Evolutionary conservation across 2,888 invertebrate genomes (phyloP).

Genomic region (Pimpla rufipes): DNA sequence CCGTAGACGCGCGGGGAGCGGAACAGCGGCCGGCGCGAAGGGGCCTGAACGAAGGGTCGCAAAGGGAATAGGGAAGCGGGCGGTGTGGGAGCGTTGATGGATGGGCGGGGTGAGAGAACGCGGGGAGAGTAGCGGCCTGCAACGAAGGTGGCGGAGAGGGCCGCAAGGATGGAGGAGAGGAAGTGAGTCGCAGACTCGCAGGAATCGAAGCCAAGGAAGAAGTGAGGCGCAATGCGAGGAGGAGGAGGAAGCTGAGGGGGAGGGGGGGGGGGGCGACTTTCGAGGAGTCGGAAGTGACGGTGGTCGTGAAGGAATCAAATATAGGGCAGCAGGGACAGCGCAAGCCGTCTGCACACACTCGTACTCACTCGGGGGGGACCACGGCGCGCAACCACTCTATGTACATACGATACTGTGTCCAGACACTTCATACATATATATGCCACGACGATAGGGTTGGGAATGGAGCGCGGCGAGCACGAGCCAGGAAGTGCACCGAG

Average conservation of each 20-base stretch:
- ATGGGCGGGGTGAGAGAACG: conserved; percentile 44
- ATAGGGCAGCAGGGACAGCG: conserved; percentile 57
- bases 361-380: conserved; percentile 45
- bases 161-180: conserved; percentile 45
- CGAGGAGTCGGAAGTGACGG: conserved; percentile 66
- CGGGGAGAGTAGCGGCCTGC: conserved; percentile 36
- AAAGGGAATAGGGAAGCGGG: conserved; percentile 51
- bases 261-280: conserved; percentile 31
- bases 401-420: conserved; percentile 40
- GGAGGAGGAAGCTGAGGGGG: conserved; percentile 1
- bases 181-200: conserved; percentile 58
- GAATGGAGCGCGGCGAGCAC: conserved; percentile 27
- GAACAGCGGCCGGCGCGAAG: conserved; percentile 8
- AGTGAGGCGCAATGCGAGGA: background rate
- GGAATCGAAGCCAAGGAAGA: conserved; percentile 16
- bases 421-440: conserved; percentile 36
- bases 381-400: conserved; percentile 28
- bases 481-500: conserved; percentile 59
- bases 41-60: conserved; percentile 36
- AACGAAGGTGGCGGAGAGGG: conserved; percentile 29
- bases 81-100: conserved; percentile 58
- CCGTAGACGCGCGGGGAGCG: background rate
- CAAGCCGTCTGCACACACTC: conserved; percentile 53
- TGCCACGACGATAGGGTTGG: background rate
- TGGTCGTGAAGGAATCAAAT: conserved; percentile 63